Evolutionary conservation across 2,888 invertebrate genomes (phyloP), one percentile per base, ranked within the genome.

Genomic region (Steinernema carpocapsae): DNA sequence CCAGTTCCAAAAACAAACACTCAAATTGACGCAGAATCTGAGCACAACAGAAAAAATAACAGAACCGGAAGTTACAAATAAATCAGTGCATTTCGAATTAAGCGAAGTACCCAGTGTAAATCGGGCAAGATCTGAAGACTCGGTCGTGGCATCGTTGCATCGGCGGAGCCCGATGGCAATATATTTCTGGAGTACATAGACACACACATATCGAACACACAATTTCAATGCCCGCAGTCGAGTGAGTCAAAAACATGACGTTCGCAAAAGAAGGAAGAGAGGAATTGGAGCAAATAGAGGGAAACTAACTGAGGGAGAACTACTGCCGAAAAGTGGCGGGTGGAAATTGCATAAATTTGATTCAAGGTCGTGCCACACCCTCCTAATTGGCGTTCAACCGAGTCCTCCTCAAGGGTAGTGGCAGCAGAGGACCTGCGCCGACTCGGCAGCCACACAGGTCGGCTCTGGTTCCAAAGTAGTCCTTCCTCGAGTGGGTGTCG

Each of bases 281-380:
- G 48, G 64, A 29, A 17, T 37, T 37, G 37, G 64, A n/a, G 64
- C 14, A 26, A 32, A 37, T 64, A 17, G 26, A 17, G 64, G 26
- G 3, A 64, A 64, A 64, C 64, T 26, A 64, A 64, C 64, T 6
- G 12, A 64, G 32, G 24, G 29, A 22, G 37, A 17, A 64, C 29
- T 64, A 64, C 24, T 10, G 24, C 32, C 17, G 32, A 32, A 64
- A 26, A 26, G 64, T 64, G 64, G 24, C 22, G 56, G 32, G 17
- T 32, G 64, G 17, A 64, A 64, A 64, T 64, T 29, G 64, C 29
- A 64, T 64, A 64, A 64, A 64, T 32, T 64, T 32, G 17, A 64
- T 64, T 64, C 64, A 64, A 64, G 64, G 64, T 64, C 64, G 32
- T 64, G 64, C 64, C 64, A 64, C 64, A 64, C 64, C 64, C 64